Evolutionary conservation across 2,113 vertebrate species (phyloP).

Genomic region (Myocastor coypus): DNA sequence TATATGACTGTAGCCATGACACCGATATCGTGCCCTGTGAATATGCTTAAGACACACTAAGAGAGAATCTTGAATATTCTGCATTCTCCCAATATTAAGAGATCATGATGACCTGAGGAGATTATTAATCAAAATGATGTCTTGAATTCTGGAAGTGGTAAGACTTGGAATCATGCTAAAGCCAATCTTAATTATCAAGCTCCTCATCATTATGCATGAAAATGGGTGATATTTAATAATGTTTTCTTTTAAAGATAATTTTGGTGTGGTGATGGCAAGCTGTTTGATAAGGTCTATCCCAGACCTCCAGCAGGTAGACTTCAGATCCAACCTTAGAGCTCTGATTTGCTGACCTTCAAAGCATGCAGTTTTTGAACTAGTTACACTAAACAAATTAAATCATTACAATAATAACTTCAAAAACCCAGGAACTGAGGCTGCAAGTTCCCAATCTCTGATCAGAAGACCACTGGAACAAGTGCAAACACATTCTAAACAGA

Average conservation of each 20-base stretch:
- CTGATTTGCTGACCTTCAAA: conserved; percentile 10
- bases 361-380: not conserved
- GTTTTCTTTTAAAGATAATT: conserved; percentile 28
- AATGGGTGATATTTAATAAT: not conserved
- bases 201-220: not conserved
- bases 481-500: not conserved
- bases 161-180: not conserved
- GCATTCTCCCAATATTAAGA: conserved; percentile 10
- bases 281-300: conserved; percentile 26
- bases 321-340: not conserved
- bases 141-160: conserved; percentile 17
- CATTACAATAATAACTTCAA: conserved; percentile 41
- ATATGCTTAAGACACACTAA: not conserved
- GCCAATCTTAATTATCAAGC: not conserved
- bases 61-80: not conserved
- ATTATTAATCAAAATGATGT: not conserved
- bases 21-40: not conserved
- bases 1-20: not conserved
- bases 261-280: not conserved
- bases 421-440: not conserved
- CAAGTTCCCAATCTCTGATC: not conserved
- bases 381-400: conserved; percentile 50
- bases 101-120: not conserved
- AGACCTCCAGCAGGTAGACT: not conserved
- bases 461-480: not conserved